Conservation (phyloP, 2,113 vertebrate species). For the Tonatia bakeri region DNA sequence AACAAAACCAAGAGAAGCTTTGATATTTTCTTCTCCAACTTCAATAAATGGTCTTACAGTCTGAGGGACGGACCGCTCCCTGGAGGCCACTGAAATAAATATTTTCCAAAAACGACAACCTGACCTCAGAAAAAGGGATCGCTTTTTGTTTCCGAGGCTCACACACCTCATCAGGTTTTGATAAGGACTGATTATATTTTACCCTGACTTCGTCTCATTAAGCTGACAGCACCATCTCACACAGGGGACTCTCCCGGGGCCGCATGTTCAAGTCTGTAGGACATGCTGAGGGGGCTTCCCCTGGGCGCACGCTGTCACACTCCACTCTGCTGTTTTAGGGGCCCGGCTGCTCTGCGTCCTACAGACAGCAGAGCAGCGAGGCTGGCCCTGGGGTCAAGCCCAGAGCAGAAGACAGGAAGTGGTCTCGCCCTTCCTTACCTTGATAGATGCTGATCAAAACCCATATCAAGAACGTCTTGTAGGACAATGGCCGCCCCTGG, state of each 20-base stretch:
- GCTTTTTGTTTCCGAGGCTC: rapidly evolving
- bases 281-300: rapidly evolving
- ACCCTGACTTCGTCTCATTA: neutral
- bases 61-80: neutral
- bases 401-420: neutral
- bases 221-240: neutral
- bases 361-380: neutral
- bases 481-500: constrained; percentile 94
- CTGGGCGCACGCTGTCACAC: rapidly evolving
- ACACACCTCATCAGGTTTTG: neutral
- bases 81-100: neutral
- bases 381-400: neutral
- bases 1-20: neutral
- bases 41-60: rapidly evolving
- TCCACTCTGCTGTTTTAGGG: rapidly evolving
- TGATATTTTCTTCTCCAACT: neutral
- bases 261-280: rapidly evolving
- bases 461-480: constrained; percentile 98
- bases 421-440: constrained; percentile 83
- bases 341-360: rapidly evolving
- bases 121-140: neutral
- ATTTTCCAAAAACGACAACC: neutral
- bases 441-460: constrained; percentile 98
- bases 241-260: rapidly evolving
- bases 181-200: rapidly evolving